Evolutionary conservation across 2,797 vertebrate species (phyloP).

Genomic region (Coregonus ussuriensis): DNA sequence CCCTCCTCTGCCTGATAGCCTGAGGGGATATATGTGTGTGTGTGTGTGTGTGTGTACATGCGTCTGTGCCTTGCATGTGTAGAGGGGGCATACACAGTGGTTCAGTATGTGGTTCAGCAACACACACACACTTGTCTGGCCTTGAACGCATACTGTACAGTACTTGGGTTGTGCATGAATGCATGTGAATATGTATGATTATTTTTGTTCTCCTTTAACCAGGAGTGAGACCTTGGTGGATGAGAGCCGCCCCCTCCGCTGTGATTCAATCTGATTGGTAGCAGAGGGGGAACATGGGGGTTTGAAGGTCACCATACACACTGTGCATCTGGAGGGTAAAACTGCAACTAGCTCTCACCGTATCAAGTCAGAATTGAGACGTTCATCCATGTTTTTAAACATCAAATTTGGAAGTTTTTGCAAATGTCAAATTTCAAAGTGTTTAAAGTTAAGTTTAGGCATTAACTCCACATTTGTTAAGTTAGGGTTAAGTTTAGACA

Average conservation of each 20-base stretch:
- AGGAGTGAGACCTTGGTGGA: conserved; percentile 62
- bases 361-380: too few relatives aligned
- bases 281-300: conserved; percentile 60
- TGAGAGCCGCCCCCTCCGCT: conserved; percentile 60
- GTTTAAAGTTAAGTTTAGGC: too few relatives aligned
- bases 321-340: conserved; percentile 66
- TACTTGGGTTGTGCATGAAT: conserved; percentile 54
- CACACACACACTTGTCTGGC: conserved; percentile 59
- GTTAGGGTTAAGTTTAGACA: too few relatives aligned
- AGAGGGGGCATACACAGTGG: background rate
- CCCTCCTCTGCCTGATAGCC: conserved; percentile 51
- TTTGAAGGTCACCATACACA: conserved; percentile 69
- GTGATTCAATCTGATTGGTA: conserved; percentile 68
- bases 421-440: too few relatives aligned
- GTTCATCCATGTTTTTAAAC: too few relatives aligned
- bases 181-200: conserved; percentile 62
- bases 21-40: conserved; percentile 33
- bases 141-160: conserved; percentile 42
- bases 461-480: too few relatives aligned
- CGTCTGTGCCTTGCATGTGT: background rate
- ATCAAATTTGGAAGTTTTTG: too few relatives aligned
- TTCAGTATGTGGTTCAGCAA: background rate
- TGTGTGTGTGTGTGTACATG: background rate
- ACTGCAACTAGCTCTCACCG: background rate
- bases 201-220: conserved; percentile 61